Conservation (phyloP, 2,113 vertebrate genomes). For the Solea solea region DNA sequence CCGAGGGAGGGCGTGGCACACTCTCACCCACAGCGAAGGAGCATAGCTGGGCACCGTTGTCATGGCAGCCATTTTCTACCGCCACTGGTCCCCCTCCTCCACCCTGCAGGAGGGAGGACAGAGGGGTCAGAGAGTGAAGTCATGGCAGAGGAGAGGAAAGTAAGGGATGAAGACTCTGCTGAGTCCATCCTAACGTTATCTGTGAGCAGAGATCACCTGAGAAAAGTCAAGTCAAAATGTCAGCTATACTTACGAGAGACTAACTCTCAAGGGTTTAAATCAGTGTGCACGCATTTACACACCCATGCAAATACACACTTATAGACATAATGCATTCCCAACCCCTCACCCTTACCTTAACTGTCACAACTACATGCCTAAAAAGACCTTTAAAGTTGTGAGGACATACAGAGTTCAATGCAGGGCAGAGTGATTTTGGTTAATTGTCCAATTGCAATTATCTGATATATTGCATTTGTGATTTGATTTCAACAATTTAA, state of each 20-base stretch:
- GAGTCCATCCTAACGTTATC: slow-evolving; percentile 2
- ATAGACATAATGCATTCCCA: neutral
- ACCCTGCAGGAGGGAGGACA: slow-evolving; percentile 52
- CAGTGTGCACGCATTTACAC: neutral
- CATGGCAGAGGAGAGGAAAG: slow-evolving; percentile 12
- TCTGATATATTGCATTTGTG: no score
- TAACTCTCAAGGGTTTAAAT: slow-evolving; percentile 5
- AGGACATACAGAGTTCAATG: no score
- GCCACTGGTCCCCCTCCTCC: slow-evolving; percentile 62
- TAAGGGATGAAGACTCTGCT: slow-evolving; percentile 22
- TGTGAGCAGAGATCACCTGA: slow-evolving; percentile 23
- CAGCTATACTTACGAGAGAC: slow-evolving; percentile 18
- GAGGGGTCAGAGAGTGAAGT: slow-evolving; percentile 31
- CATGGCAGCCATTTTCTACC: slow-evolving; percentile 77
- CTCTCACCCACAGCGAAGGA: slow-evolving; percentile 82
- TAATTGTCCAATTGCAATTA: no score
- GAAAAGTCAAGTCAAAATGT: slow-evolving; percentile 22
- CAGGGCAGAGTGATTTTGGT: no score
- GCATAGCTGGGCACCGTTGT: slow-evolving; percentile 81
- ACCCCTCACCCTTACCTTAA: no score
- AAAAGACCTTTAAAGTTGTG: no score
- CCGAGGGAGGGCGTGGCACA: slow-evolving; percentile 84
- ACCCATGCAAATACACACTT: neutral
- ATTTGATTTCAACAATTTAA: no score
- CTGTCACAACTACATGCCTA: no score